A percentile compares a stretch with the other conserved stretches of the same genome.
These are phyloP conservation scores for Nothocercus julius DNA, from an alignment of 2,113 vertebrate genomes.

Conservation along the genomic window DNA sequence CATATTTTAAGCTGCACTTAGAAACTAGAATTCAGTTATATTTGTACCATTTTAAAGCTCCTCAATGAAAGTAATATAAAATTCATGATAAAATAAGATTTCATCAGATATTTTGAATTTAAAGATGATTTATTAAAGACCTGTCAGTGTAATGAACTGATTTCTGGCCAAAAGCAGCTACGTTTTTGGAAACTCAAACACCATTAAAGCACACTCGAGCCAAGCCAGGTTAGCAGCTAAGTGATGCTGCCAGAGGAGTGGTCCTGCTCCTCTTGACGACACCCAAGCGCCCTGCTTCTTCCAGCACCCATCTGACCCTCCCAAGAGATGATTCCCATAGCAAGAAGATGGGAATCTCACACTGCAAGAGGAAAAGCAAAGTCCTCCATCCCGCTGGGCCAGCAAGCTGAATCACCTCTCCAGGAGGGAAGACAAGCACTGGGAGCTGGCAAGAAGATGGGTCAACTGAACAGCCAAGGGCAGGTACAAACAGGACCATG, in stretches of 20 bases:
- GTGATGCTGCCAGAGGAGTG: background rate
- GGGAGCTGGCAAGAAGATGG: background rate
- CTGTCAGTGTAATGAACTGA: background rate
- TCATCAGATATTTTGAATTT: background rate
- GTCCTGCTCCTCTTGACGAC: background rate
- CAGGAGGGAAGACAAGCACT: background rate
- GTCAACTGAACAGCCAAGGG: background rate
- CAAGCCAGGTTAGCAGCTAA: background rate
- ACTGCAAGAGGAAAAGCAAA: background rate
- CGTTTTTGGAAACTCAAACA: background rate
- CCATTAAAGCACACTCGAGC: accelerated
- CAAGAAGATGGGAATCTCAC: no score
- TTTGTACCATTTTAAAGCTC: background rate
- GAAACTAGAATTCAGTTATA: background rate
- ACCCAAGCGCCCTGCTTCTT: background rate
- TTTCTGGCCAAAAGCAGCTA: background rate
- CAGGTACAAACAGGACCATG: accelerated
- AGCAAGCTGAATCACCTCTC: background rate
- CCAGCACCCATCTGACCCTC: background rate
- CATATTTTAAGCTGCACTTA: background rate
- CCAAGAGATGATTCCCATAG: accelerated
- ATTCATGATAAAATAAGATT: background rate
- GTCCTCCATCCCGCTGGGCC: background rate
- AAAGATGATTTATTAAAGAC: background rate
- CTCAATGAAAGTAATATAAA: background rate